Evolutionary conservation across 2,797 vertebrate species (phyloP), one percentile per base, ranked within the genome.

Genomic region (Brotogeris chrysoptera): DNA sequence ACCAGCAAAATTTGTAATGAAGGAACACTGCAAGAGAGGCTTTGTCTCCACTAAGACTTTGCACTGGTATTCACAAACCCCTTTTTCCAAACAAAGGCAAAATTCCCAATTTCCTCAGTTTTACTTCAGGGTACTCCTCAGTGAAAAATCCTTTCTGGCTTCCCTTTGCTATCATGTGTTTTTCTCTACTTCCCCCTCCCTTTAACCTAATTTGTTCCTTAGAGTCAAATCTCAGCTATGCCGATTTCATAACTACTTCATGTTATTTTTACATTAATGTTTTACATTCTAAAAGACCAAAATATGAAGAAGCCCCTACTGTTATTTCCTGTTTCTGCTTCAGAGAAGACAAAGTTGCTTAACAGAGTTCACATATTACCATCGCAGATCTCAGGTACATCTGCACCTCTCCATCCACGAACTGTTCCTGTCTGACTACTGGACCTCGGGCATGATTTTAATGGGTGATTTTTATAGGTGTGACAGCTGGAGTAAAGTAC

Each of bases 401-500:
- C 71, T 74, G 61, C 72, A 43, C 8, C 44, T 70, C 81, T 87
- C 14, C 61, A 52, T 63, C 11, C 49, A 12, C 46, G n/a, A 61
- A 9, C 82, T 34, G 53, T 14, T 61, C 18, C 15, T 10, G 46
- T 44, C 91, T 88, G 69, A 41, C 89, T 80, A 0, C 73, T 52
- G 66, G 82, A 91, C 73, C 80, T 38, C 55, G 52, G 85, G 85
- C 85, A 43, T 9, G 49, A 81, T 69, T 94, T 90, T 91, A 92
- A 95, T 66, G 82, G 86, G 32, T 66, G 86, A 69, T 53, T 93
- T 95, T 95, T 95, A 95, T 81, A 94, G 86, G 80, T 88, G 70
- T 86, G 93, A 95, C 94, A 96, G 92, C 90, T 95, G 92, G 77
- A 94, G 39, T 28, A 46, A 90, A 94, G 80, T 28, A 90, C 82